A percentile compares a stretch with the other conserved stretches of the same genome.
These are phyloP conservation scores for Anomalospiza imberbis DNA, from an alignment of 2,797 vertebrate species.

Conservation along the genomic window DNA sequence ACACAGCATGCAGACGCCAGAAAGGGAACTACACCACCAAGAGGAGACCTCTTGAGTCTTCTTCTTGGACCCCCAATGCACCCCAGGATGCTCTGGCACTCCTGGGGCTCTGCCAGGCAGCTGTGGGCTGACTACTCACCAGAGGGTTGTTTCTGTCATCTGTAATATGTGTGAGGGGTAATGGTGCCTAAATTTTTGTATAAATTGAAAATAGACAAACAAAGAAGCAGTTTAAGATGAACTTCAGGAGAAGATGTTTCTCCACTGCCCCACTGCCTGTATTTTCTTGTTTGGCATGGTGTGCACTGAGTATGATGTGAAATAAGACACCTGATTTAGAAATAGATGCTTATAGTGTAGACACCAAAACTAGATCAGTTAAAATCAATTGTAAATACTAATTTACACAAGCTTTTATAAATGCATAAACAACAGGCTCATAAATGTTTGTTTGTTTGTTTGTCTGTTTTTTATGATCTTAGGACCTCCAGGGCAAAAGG, in stretches of 20 bases:
- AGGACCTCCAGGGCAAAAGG: constrained; percentile 69
- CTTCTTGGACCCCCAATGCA: background rate
- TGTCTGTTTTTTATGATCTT: constrained; percentile 34
- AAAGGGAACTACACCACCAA: background rate
- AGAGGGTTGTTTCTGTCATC: background rate
- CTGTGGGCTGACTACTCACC: background rate
- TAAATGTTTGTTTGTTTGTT: background rate
- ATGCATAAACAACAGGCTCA: background rate
- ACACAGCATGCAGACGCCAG: background rate
- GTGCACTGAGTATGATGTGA: background rate
- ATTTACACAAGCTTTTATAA: constrained; percentile 39
- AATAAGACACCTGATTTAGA: background rate
- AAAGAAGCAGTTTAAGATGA: background rate
- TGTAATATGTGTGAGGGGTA: background rate
- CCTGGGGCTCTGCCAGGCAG: background rate
- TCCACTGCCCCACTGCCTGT: background rate
- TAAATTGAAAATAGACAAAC: background rate
- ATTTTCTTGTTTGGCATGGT: background rate
- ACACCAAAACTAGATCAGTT: background rate
- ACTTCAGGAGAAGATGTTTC: background rate
- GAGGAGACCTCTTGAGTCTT: background rate
- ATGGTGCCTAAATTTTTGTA: background rate
- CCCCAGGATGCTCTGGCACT: background rate
- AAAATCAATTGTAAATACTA: background rate
- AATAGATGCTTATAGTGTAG: background rate